These are phyloP conservation scores for Galemys pyrenaicus DNA, from an alignment of 2,113 vertebrate species.

Conservation along the genomic window DNA sequence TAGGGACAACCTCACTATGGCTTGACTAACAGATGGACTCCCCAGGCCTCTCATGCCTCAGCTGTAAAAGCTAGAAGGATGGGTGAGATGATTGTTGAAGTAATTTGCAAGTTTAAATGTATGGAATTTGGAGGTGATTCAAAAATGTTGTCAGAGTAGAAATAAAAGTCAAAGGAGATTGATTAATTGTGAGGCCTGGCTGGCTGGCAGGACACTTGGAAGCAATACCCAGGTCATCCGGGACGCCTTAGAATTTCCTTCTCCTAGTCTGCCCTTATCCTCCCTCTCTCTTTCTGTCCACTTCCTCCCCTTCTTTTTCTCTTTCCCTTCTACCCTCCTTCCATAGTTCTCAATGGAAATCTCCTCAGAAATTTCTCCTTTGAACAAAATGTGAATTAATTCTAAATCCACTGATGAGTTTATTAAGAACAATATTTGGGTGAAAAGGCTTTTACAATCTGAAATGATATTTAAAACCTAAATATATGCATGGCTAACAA, in stretches of 20 bases:
- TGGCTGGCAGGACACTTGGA: neutral
- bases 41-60: neutral
- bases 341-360: neutral
- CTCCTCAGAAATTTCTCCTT: constrained; percentile 1
- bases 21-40: neutral
- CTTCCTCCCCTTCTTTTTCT: neutral
- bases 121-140: neutral
- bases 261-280: neutral
- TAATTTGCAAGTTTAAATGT: neutral
- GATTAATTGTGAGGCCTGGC: neutral
- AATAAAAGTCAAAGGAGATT: neutral
- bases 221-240: neutral
- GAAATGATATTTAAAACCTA: neutral
- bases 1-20: neutral
- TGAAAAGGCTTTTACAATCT: neutral
- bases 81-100: neutral
- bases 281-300: too few species aligned
- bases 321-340: neutral
- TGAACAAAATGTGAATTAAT: neutral
- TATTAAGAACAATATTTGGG: neutral
- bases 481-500: neutral
- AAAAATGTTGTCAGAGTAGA: neutral
- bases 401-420: constrained; percentile 2
- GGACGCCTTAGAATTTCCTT: neutral
- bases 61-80: neutral